These are phyloP conservation scores for Orthosia cruda DNA, from an alignment of 2,888 invertebrate genomes.

Conservation along the genomic window DNA sequence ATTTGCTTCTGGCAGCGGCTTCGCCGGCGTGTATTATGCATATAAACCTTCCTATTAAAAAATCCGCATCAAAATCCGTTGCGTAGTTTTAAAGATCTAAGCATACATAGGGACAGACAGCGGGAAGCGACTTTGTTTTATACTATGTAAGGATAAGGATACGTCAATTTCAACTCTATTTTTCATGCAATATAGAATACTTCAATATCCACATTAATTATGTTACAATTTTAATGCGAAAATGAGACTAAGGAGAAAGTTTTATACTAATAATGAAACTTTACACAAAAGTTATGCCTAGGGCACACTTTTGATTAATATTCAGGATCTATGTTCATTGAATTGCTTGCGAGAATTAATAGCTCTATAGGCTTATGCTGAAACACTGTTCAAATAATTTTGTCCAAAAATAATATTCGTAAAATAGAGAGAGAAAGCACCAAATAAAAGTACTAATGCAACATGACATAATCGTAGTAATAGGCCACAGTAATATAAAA, in stretches of 20 bases:
- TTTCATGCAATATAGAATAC: too few relatives aligned
- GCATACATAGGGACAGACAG: too few relatives aligned
- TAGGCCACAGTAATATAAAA: conserved; percentile 10
- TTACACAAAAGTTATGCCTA: not conserved
- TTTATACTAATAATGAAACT: not conserved
- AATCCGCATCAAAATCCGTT: too few relatives aligned
- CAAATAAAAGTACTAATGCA: not conserved
- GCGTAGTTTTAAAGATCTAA: too few relatives aligned
- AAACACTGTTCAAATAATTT: not conserved
- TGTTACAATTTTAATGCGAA: not conserved
- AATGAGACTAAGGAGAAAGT: not conserved
- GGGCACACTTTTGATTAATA: conserved; percentile 2
- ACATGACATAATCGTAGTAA: not conserved
- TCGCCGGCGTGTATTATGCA: too few relatives aligned
- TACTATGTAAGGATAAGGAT: too few relatives aligned
- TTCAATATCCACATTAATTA: not conserved
- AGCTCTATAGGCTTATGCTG: not conserved
- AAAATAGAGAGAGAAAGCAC: not conserved
- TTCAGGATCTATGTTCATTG: not conserved
- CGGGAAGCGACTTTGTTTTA: too few relatives aligned
- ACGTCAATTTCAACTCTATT: not conserved
- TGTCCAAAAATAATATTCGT: not conserved
- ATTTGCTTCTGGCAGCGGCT: too few relatives aligned
- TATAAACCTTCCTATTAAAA: too few relatives aligned
- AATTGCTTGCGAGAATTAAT: not conserved